Base-by-base conservation (phyloP, 2,888 invertebrate species). In the Erebia ligea region DNA sequence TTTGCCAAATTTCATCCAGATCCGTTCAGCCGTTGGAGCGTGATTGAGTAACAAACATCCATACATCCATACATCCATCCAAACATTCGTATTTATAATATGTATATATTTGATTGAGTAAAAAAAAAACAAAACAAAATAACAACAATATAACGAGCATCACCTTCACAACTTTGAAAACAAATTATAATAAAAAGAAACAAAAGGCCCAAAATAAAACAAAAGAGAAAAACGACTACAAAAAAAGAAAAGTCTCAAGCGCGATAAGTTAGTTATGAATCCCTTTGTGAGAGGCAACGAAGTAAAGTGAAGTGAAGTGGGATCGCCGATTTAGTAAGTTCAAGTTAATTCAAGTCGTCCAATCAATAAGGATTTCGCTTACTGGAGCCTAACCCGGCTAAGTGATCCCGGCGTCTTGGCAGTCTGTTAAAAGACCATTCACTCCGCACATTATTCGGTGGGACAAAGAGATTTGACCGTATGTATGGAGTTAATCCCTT, bases 391-490 rank as follows among this genome's bases (percentile, higher is more conserved):
- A 68, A 72, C 74, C 72, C 70, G 42, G 63, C 70, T 71, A 70
- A 74, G 72, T 70, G 76, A 76, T 74, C 74, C 75, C 76, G 74
- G 70, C 73, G 73, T 73, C 77, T 76, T 71, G 71, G 66, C 74
- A 76, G 75, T 75, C 77, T 75, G 74, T 78, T 77, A 76, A 76
- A 77, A 73, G 72, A 73, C 70, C 72, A 74, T 76, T 77, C 74
- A 71, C 71, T 73, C 66, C 67, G 73, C 75, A 75, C 75, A 74
- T 76, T 75, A 75, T 75, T 76, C 71, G 72, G 68, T 63, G 74
- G 73, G 75, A 75, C 75, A 75, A 75, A 70, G 73, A 70, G 70
- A 65, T 70, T 73, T 68, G 73, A 67, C 70, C 68, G 71, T 73
- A 75, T 73, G 74, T 73, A 69, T 69, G 68, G 21, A 40, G 54